Conservation (phyloP, 2,113 vertebrate species). For the Beaufortia kweichowensis region DNA sequence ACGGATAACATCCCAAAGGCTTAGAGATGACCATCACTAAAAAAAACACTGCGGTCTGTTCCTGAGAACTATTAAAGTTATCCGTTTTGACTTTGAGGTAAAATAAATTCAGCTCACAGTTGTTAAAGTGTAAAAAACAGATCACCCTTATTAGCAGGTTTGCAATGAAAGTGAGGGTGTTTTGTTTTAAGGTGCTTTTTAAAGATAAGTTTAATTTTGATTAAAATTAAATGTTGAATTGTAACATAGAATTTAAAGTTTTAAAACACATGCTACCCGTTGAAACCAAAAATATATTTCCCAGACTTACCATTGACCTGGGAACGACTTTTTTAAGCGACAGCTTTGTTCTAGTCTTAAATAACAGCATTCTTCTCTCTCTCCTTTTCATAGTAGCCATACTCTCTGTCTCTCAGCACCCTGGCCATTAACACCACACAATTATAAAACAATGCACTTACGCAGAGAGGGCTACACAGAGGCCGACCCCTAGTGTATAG, state of each 20-base stretch:
- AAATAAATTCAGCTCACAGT: background rate
- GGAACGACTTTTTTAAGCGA: constrained; percentile 10
- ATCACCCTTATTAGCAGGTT: background rate
- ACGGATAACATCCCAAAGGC: constrained; percentile 37
- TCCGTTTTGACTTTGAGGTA: constrained; percentile 3
- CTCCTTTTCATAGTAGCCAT: constrained; percentile 44
- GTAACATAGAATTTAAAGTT: background rate
- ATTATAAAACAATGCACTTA: constrained; percentile 75
- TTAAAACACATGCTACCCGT: background rate
- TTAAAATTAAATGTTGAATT: background rate
- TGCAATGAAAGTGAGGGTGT: background rate
- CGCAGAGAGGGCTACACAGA: constrained; percentile 60
- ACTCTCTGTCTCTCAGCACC: constrained; percentile 55
- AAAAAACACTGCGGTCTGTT: constrained; percentile 3
- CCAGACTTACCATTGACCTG: background rate
- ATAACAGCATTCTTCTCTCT: constrained; percentile 43
- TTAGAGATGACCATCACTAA: constrained; percentile 52
- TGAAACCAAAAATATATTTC: background rate
- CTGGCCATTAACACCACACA: constrained; percentile 71
- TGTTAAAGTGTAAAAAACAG: constrained; percentile 6
- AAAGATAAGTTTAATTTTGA: no score
- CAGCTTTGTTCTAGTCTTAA: constrained; percentile 38
- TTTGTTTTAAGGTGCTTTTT: background rate
- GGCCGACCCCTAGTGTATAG: constrained; percentile 58
- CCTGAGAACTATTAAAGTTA: constrained; percentile 20